Percentiles rank a stretch among this genome's conserved stretches.
Conservation (phyloP, 2,888 invertebrate species). For the Caenorhabditis afra region DNA sequence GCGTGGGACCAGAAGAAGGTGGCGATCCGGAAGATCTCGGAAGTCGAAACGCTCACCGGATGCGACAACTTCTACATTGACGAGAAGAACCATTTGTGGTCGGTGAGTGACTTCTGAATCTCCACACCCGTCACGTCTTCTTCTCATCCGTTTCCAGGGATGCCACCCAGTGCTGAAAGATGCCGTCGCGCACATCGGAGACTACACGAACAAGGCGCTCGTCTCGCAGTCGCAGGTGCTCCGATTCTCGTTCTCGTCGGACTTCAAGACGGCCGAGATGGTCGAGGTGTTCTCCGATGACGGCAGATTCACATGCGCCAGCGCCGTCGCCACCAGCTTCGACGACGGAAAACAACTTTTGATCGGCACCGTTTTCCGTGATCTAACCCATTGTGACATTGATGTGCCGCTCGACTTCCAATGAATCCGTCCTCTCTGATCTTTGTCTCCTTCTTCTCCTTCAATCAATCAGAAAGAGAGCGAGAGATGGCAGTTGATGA, state of each 20-base stretch:
- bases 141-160: slow-evolving; percentile 39
- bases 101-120: slow-evolving; percentile 32
- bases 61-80: slow-evolving; percentile 67
- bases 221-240: slow-evolving; percentile 64
- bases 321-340: slow-evolving; percentile 51
- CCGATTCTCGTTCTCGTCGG: slow-evolving; percentile 56
- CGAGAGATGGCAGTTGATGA: no score
- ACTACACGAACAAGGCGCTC: slow-evolving; percentile 25
- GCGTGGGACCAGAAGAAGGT: slow-evolving; percentile 41
- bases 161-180: slow-evolving; percentile 63
- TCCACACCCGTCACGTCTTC: no score
- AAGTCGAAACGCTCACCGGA: slow-evolving; percentile 50
- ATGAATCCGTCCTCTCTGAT: background rate
- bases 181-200: slow-evolving; percentile 50
- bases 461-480: background rate
- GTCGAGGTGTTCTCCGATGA: slow-evolving; percentile 63
- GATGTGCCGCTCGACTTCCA: slow-evolving; percentile 37
- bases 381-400: slow-evolving; percentile 61
- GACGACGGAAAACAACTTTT: slow-evolving; percentile 57
- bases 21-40: slow-evolving; percentile 26
- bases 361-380: slow-evolving; percentile 59
- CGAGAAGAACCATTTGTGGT: slow-evolving; percentile 54
- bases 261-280: slow-evolving; percentile 58
- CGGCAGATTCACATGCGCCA: slow-evolving; percentile 57
- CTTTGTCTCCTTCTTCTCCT: background rate